Evolutionary conservation across 2,113 vertebrate genomes (phyloP).

Genomic region (Microtus oregoni): DNA sequence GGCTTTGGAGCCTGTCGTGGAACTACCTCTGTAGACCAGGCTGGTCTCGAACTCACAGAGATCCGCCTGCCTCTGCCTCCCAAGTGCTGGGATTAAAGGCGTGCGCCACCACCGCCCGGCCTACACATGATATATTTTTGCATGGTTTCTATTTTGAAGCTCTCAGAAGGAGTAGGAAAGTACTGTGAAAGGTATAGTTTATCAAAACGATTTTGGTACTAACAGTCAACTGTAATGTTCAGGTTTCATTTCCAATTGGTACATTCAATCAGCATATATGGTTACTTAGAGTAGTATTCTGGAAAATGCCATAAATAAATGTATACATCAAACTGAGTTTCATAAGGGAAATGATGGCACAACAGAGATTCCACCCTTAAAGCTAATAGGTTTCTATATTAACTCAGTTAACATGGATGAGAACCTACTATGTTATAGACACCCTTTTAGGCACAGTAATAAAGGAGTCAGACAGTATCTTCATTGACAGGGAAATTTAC

Average conservation of each 20-base stretch:
- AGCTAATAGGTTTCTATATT: conserved; percentile 37
- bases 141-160: conserved; percentile 60
- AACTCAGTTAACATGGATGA: neutral
- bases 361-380: neutral
- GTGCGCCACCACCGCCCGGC: too few species aligned
- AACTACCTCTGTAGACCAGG: too few species aligned
- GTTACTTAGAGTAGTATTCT: conserved; percentile 9
- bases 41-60: too few species aligned
- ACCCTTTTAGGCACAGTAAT: neutral
- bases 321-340: conserved; percentile 52
- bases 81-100: too few species aligned
- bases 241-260: conserved; percentile 69
- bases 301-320: conserved; percentile 54
- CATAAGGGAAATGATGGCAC: conserved; percentile 58
- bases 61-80: too few species aligned
- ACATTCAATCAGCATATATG: conserved; percentile 23
- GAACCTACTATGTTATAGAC: conserved; percentile 4
- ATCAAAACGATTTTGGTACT: neutral
- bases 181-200: conserved; percentile 34
- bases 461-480: neutral
- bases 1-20: too few species aligned
- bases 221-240: conserved; percentile 41
- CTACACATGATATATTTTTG: conserved; percentile 9
- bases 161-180: conserved; percentile 40
- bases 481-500: conserved; percentile 14